Base-by-base conservation (phyloP, 2,797 vertebrate genomes). In the Brachyrhaphis roseni region DNA sequence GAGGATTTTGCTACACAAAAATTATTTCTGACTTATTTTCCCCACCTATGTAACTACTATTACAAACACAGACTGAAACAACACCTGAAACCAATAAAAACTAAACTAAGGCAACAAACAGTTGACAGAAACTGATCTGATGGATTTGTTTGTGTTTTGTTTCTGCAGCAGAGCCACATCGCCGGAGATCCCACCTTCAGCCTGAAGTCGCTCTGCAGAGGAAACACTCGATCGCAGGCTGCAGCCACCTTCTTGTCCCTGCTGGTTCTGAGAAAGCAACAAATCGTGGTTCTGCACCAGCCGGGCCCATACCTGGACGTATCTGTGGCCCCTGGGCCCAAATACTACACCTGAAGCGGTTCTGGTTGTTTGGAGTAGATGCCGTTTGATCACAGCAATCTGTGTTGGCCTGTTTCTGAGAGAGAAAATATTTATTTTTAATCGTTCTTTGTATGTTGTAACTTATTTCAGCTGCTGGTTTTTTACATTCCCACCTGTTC, bases 181-280 rank as follows among this genome's bases (percentile, higher is more conserved):
- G 68, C 74, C 77, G 76, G 70, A 8, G 70, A 75, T 16, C 46
- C 90, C 31, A 47, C 13, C 1, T 95, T 98, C 95, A 98, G 97
- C 94, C 95, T 99, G 91, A 78, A 95, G 39, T 93, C 95, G 46
- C 92, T 99, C 76, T 98, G 97, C 92, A 91, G 95, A 89, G 96
- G 96, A 76, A 94, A 92, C 0, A 95, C 93, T 77, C 96, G 98
- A 80, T 94, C 95, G 13, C 96, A 96, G 87, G 96, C 96, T 16
- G 97, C 98, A 8, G 91, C 95, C 78, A 97, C 96, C 74, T 98
- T 99, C 95, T 97, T 97, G 95, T 97, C 96, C 84, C 93, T 98
- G 85, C 95, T 99, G 87, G 94, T 98, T 86, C 96, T 99, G 83
- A 97, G 96, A 81, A 99, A 99, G 85, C 97, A 97, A 78, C 94